Percentiles rank a stretch among this genome's conserved stretches.
Conservation (phyloP, 2,797 vertebrate species). For the Pangasius djambal region DNA sequence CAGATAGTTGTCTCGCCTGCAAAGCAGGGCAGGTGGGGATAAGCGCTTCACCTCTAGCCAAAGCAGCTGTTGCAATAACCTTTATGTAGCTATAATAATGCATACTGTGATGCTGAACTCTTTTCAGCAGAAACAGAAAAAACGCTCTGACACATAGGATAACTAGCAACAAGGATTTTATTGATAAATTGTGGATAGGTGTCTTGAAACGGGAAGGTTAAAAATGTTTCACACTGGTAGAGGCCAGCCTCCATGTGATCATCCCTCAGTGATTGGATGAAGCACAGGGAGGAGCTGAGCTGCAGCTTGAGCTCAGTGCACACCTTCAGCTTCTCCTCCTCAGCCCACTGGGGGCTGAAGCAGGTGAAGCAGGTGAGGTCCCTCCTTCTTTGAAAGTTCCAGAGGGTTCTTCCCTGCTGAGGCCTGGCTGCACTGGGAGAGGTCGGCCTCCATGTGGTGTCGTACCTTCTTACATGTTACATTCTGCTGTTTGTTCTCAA, state of each 20-base stretch:
- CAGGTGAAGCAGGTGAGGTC: no score
- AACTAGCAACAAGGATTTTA: not conserved
- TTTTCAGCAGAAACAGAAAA: not conserved
- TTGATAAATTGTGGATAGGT: not conserved
- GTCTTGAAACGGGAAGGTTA: not conserved
- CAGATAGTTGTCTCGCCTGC: not conserved
- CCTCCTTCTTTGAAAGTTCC: no score
- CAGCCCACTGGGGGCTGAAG: no score
- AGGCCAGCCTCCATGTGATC: no score
- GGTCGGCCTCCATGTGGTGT: not conserved
- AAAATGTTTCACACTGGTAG: not conserved
- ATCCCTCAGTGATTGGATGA: not conserved
- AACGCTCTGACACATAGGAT: not conserved
- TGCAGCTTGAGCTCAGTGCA: not conserved
- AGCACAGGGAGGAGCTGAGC: not conserved
- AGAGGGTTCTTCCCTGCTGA: not conserved
- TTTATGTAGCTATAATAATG: not conserved
- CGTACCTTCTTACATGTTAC: not conserved
- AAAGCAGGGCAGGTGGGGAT: not conserved
- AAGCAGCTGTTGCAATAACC: not conserved
- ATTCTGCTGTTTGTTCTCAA: not conserved
- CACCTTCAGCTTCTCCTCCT: no score
- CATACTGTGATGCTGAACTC: not conserved
- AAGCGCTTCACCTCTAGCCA: not conserved
- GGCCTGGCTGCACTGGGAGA: not conserved